phyloP scores from a whole-genome alignment of 2,888 invertebrate genomes.

The Drosophila merina region DNA sequence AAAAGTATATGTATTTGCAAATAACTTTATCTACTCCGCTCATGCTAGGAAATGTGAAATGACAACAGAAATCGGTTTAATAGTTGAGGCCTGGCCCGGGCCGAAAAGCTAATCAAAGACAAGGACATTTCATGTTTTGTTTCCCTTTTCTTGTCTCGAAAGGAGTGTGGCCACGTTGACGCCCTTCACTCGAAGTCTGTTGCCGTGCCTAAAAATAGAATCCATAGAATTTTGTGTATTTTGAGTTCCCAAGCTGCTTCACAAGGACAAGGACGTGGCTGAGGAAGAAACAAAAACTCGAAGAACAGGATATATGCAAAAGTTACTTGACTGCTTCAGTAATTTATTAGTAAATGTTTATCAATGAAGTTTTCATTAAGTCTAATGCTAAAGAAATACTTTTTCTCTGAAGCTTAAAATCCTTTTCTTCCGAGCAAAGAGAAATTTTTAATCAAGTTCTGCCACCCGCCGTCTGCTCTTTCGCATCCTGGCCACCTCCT shows the following conservation, averaged over 20 bases:
- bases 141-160: background rate
- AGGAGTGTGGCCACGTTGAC: conserved; percentile 18
- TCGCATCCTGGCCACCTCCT: background rate
- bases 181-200: conserved; percentile 34
- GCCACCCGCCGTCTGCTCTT: background rate
- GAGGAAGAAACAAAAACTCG: background rate
- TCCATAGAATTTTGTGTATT: background rate
- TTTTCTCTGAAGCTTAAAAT: background rate
- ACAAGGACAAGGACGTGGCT: conserved; percentile 15
- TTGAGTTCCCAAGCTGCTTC: conserved; percentile 1
- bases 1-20: background rate
- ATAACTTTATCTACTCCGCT: conserved; percentile 36
- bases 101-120: conserved; percentile 43
- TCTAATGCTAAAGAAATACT: too few relatives aligned
- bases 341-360: background rate
- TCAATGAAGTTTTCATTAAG: background rate
- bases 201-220: conserved; percentile 58
- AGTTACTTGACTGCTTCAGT: background rate
- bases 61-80: conserved; percentile 34
- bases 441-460: background rate
- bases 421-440: background rate
- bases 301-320: background rate
- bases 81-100: conserved; percentile 29
- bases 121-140: conserved; percentile 27
- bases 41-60: conserved; percentile 24